Base-by-base conservation (phyloP, 2,888 invertebrate genomes). In the Orthonychiurus folsomi region DNA sequence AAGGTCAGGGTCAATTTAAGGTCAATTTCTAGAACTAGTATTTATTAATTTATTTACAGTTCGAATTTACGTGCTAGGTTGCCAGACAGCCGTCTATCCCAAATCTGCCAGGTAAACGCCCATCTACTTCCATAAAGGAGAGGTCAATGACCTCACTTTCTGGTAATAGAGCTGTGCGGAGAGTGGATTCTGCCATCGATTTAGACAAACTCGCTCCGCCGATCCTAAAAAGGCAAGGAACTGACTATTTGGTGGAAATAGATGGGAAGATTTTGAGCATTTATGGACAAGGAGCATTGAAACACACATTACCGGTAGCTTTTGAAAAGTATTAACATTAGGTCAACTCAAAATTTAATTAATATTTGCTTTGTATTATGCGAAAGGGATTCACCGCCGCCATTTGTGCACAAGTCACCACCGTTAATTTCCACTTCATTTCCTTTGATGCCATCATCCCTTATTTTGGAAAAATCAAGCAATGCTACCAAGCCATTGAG, bases 211-310 rank as follows among this genome's bases (percentile, higher is more conserved):
- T 53, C 15, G 28, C 50, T 20, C 24, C 61, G 20, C 50, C 52
- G 25, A 62, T 68, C 3, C 56, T 63, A 24, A 67, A 70, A 56
- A 70, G 70, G 57, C 71, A 75, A 86, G 87, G 92, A 63, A 88
- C 89, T n/a, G 91, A 92, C 79, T 92, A 90, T 77, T 80, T 92
- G 67, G 88, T 91, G 37, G 92, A 92, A 81, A 89, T 92, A 63
- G 85, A 86, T 73, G 90, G 90, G 27, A 84, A 87, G 61, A 84
- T 86, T 70, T 82, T 92, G 25, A 91, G 89, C 75, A 84, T 91
- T 26, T 91, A 89, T 79, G 92, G 92, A 0, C 87, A 89, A 73
- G 89, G 89, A n/a, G 90, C 91, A 0, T 80, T 92, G 28, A 69
- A 70, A 37, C 68, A 69, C 53, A 48, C 27, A 20, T 20, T 62